Evolutionary conservation across 2,797 vertebrate genomes (phyloP).

Genomic region (Premnoplex brunnescens): DNA sequence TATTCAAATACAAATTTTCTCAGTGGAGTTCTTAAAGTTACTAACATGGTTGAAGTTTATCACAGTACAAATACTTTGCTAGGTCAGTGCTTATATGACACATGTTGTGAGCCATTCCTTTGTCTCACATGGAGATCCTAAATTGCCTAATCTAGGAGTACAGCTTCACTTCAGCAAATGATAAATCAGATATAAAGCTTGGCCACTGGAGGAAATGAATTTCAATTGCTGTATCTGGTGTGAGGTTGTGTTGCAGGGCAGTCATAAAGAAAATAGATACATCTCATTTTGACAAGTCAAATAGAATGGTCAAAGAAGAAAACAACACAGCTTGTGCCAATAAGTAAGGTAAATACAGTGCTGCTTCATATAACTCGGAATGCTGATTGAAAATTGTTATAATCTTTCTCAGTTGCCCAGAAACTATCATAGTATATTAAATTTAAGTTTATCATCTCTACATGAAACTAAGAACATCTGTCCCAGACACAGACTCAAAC

Average conservation of each 20-base stretch:
- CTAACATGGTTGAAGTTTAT: background rate
- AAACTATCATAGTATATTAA: constrained; percentile 12
- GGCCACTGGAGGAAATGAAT: background rate
- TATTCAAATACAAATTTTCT: background rate
- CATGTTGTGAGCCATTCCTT: background rate
- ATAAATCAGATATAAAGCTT: background rate
- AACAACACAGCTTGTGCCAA: background rate
- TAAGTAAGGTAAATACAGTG: background rate
- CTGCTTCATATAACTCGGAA: background rate
- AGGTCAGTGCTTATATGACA: background rate
- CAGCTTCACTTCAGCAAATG: background rate
- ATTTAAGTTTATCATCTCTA: background rate
- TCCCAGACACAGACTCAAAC: background rate
- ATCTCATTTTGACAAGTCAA: background rate
- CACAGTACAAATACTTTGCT: background rate
- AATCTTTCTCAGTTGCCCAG: background rate
- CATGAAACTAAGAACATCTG: background rate
- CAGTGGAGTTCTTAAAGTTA: background rate
- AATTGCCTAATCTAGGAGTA: background rate
- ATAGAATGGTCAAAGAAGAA: background rate
- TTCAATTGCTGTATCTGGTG: background rate
- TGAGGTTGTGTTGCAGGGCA: background rate
- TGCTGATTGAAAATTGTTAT: background rate
- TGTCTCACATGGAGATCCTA: background rate
- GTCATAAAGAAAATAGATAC: background rate